A percentile compares a stretch with the other conserved stretches of the same genome.
Conservation (phyloP, 2,113 vertebrate genomes). For the Bombycilla garrulus region DNA sequence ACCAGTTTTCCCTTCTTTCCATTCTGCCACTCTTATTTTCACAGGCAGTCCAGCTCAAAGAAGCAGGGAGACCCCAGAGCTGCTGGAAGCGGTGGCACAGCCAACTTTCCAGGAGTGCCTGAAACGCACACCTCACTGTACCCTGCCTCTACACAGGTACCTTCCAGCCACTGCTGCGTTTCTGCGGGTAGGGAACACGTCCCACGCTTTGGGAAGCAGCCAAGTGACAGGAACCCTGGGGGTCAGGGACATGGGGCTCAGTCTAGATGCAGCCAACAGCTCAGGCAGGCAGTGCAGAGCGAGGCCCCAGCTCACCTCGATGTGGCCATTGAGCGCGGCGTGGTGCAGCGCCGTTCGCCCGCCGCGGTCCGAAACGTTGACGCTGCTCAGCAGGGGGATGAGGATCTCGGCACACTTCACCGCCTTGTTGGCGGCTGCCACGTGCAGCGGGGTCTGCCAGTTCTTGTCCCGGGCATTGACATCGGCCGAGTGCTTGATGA, state of each 20-base stretch:
- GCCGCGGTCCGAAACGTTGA: slow-evolving; percentile 93
- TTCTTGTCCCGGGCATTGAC: slow-evolving; percentile 98
- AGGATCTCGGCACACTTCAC: slow-evolving; percentile 89
- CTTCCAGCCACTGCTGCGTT: neutral
- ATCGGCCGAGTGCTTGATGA: slow-evolving; percentile 94
- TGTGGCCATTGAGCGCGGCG: slow-evolving; percentile 92
- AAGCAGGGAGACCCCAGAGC: rapidly evolving
- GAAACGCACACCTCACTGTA: rapidly evolving
- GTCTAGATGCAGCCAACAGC: neutral
- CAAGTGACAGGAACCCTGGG: rapidly evolving
- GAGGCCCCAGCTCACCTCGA: slow-evolving; percentile 74
- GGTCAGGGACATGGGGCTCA: neutral
- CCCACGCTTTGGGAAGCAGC: rapidly evolving
- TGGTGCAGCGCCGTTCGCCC: slow-evolving; percentile 94
- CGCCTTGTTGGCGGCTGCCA: slow-evolving; percentile 91
- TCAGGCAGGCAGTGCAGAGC: no score
- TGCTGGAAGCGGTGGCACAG: rapidly evolving
- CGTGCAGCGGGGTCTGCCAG: slow-evolving; percentile 96
- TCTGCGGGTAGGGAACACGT: neutral
- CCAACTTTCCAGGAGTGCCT: neutral
- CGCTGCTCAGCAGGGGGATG: slow-evolving; percentile 92
- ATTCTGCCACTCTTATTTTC: neutral
- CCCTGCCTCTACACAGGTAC: neutral
- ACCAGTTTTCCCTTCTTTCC: neutral
- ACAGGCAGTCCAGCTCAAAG: neutral